Evolutionary conservation across 2,797 vertebrate species (phyloP), one percentile per base, ranked within the genome.

Genomic region (Epinephelus malabaricus): DNA sequence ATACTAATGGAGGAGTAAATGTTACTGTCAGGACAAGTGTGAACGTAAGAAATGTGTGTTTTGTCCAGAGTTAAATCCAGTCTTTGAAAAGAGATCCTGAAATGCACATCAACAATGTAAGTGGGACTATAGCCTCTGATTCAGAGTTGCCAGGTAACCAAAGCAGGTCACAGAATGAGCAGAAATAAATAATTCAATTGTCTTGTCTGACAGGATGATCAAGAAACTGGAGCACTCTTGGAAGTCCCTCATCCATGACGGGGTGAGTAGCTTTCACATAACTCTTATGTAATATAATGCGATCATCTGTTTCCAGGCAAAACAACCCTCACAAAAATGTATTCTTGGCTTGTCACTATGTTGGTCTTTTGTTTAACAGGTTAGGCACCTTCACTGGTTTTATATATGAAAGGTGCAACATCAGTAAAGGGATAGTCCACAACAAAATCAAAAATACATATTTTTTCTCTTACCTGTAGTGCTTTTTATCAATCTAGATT

Each of bases 201-300:
- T 78, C 69, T 86, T 81, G 49, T 89, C 68, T 67, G 68, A 88
- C 88, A 99, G 98, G 86, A 94, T 99, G 84, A 98, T 98, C 86
- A 99, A 99, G 96, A 99, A 99, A 92, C 90, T 99, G 73, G 98
- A 99, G 71, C 98, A 99, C 84, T 97, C 98, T 13, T 99, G 98
- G 98, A 99, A 99, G 89, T 98, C 98, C 17, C 97, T 99, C 1
- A 97, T 99, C 67, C 97, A 99, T 0, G 98, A 99, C 0, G 98
- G 98, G 94, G 98, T 99, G 91, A 97, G 98, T 90, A n/a, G 55
- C 49, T 75, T 58, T 73, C 49, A 80, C 63, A 51, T 21, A 47
- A 46, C 46, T 66, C 34, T 61, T 73, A 69, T 27, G 27, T 58
- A 63, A 70, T 61, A 30, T 71, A 69, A 76, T 25, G 34, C 54